These are phyloP conservation scores for Porites australiensis DNA, from an alignment of 64 coral and sea anemone genomes.

Conservation along the genomic window DNA sequence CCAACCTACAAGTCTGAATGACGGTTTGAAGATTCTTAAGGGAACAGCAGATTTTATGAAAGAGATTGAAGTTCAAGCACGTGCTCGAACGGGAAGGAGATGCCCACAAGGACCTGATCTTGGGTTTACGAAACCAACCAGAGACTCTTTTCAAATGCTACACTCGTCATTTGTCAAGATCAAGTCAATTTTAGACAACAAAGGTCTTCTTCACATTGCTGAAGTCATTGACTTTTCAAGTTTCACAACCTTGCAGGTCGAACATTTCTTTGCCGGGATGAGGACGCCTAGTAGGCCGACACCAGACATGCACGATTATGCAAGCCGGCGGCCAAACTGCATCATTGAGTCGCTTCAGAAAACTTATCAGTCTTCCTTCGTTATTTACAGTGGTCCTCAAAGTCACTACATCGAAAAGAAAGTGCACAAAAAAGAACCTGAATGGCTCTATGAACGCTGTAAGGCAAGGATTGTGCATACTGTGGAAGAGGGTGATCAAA, in stretches of 20 bases:
- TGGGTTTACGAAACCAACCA: conserved; percentile 41
- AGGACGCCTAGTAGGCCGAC: conserved; percentile 21
- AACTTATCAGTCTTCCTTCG: conserved; percentile 31
- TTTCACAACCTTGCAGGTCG: not conserved
- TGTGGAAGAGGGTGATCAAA: not conserved
- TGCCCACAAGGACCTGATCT: conserved; percentile 41
- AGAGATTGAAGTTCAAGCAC: conserved; percentile 20
- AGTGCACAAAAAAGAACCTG: not conserved
- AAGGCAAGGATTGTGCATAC: not conserved
- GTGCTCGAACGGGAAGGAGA: not conserved
- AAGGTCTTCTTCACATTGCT: not conserved
- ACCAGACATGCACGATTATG: conserved; percentile 67
- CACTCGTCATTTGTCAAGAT: conserved; percentile 37
- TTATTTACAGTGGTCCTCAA: conserved; percentile 40
- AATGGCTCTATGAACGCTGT: conserved; percentile 1
- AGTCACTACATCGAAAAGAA: conserved; percentile 47
- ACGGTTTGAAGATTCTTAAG: conserved; percentile 38
- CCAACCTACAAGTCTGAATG: not conserved
- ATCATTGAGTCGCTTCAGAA: conserved; percentile 51
- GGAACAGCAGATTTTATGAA: conserved; percentile 16
- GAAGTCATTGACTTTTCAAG: conserved; percentile 50
- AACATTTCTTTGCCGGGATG: no score
- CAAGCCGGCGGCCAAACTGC: conserved; percentile 20
- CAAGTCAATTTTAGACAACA: conserved; percentile 9
- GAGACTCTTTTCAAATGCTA: conserved; percentile 57